phyloP scores from a whole-genome alignment of 2,113 vertebrate genomes.

The Peucedramus taeniatus region DNA sequence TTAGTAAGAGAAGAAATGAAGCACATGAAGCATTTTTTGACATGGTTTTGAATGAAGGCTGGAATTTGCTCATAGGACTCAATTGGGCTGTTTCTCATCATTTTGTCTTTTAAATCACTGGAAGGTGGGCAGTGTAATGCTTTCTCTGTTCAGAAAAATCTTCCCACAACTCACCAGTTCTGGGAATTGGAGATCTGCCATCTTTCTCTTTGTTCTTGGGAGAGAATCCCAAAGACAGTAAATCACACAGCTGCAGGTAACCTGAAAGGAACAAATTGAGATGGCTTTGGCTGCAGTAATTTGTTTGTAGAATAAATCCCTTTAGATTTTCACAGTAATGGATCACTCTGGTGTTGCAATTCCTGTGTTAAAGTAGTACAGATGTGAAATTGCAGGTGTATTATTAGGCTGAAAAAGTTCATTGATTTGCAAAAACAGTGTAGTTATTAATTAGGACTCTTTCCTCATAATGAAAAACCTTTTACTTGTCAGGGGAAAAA shows the following conservation, averaged over 20 bases:
- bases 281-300: neutral
- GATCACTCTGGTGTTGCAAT: neutral
- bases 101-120: neutral
- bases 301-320: neutral
- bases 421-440: neutral
- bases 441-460: neutral
- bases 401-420: constrained; percentile 4
- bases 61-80: neutral
- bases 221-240: neutral
- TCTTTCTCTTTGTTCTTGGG: neutral
- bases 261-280: neutral
- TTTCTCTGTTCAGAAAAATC: neutral
- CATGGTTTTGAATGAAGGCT: neutral
- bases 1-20: neutral
- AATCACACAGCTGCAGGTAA: neutral
- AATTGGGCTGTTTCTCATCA: neutral
- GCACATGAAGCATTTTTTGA: neutral
- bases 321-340: neutral
- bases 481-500: neutral
- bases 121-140: neutral
- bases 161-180: neutral
- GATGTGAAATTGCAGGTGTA: neutral
- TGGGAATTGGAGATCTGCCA: neutral
- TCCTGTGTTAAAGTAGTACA: neutral
- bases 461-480: neutral